Percentiles rank a stretch among this genome's conserved stretches.
Conservation (phyloP, 2,797 vertebrate species). For the Numenius phaeopus region DNA sequence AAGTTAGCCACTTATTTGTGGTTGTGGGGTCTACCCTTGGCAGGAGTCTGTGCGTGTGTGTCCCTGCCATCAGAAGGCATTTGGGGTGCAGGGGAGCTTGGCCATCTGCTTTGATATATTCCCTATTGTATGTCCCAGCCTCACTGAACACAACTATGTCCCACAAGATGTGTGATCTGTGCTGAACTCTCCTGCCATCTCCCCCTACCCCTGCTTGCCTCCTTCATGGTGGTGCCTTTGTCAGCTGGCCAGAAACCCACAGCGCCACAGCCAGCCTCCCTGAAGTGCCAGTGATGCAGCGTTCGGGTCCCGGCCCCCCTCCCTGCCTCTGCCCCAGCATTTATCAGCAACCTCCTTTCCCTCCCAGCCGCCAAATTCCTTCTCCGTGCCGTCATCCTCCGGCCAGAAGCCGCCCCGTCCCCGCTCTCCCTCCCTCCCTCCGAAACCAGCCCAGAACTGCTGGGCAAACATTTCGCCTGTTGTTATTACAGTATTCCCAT, state of each 20-base stretch:
- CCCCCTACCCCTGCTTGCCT: background rate
- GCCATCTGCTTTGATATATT: rapidly evolving
- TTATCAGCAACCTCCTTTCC: conserved; percentile 29
- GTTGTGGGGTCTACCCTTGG: background rate
- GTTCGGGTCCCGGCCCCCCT: background rate
- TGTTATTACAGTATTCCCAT: conserved; percentile 68
- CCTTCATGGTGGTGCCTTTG: background rate
- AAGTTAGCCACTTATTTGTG: background rate
- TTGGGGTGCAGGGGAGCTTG: background rate
- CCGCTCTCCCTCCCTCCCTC: conserved; percentile 20
- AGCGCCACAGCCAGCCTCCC: background rate
- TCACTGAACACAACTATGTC: rapidly evolving
- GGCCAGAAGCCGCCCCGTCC: conserved; percentile 41
- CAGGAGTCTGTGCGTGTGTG: background rate
- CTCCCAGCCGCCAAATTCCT: conserved; percentile 45
- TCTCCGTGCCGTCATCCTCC: conserved; percentile 44
- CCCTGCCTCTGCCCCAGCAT: background rate
- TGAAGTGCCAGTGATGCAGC: background rate
- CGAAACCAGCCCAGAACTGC: conserved; percentile 44
- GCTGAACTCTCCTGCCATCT: background rate
- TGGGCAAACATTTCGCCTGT: conserved; percentile 63
- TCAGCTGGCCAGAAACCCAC: background rate
- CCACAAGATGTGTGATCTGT: rapidly evolving
- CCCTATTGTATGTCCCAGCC: background rate
- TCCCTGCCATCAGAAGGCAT: background rate